Evolutionary conservation across 2,113 vertebrate genomes (phyloP), one percentile per base, ranked within the genome.

Genomic region (Ploceus nigricollis): DNA sequence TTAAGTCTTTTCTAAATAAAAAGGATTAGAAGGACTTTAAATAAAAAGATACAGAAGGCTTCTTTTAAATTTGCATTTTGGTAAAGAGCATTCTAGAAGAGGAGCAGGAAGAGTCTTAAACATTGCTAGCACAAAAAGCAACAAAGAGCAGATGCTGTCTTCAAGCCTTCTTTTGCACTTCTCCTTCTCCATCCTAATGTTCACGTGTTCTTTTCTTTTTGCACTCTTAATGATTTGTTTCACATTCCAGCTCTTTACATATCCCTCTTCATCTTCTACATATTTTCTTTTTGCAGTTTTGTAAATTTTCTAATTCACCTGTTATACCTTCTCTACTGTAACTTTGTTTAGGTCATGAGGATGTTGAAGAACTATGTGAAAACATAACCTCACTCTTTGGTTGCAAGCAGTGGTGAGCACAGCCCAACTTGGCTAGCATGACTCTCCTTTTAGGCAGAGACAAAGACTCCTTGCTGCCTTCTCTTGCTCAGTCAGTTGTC

Each of bases 11-110:
- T 80, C 65, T 10, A 71, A 70, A 48, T 27, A 50, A 60, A 65
- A 75, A 80, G 2, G 3, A 14, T 10, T 6, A 31, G 11, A 47
- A 47, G 21, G 45, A 47, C 45, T 58, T 58, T 4, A 24, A 58
- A 58, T 16, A 58, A 35, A 47, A 23, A 60, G 5, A 27, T 21
- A 37, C 6, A 33, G 27, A 51, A n/a, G 10, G 5, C 13, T 82
- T 84, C 33, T 66, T 65, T 84, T 50, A 20, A 71, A 19, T 76
- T 44, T 57, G 8, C 8, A 18, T 72, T 88, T 82, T 71, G 10
- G 7, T 71, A 54, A 72, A 76, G 4, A 70, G 3, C 3, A 0
- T 2, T 2, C 10, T 11, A 60, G 28, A 15, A 60, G 7, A 1
- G 11, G 22, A 50, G 6, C 7, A 85, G 19, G 13, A 92, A 39